phyloP scores from a whole-genome alignment of 2,888 invertebrate species.

The Bombylius discolor region DNA sequence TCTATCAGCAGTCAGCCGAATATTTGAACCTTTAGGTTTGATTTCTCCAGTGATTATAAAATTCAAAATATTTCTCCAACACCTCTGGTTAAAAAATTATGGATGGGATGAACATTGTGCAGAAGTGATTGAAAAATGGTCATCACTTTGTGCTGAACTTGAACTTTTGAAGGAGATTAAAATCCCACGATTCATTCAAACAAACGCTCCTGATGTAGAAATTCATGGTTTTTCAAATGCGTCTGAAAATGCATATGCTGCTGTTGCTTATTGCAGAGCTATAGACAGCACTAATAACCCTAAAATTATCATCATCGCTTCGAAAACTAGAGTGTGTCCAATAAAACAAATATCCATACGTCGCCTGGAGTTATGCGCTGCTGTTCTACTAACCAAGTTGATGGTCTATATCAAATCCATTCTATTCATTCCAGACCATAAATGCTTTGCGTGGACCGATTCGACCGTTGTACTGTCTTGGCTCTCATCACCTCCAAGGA shows the following conservation, averaged over 20 bases:
- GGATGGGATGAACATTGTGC: too few species aligned
- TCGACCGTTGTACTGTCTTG: constrained; percentile 16
- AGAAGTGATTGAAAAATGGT: too few species aligned
- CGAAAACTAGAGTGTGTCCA: constrained; percentile 12
- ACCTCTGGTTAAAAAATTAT: too few species aligned
- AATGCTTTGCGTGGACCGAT: constrained; percentile 13
- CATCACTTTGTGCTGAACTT: too few species aligned
- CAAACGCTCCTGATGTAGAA: neutral
- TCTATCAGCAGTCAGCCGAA: too few species aligned
- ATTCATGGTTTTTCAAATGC: neutral
- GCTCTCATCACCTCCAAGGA: constrained; percentile 13
- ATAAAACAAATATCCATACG: constrained; percentile 9
- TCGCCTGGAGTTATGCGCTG: constrained; percentile 13
- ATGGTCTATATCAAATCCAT: neutral
- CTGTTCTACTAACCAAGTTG: constrained; percentile 4
- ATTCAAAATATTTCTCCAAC: too few species aligned
- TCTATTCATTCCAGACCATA: neutral
- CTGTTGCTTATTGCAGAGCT: neutral
- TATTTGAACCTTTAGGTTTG: too few species aligned
- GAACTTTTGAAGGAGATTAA: too few species aligned
- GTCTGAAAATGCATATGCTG: neutral
- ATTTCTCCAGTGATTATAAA: too few species aligned
- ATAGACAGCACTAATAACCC: neutral
- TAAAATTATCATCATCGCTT: neutral
- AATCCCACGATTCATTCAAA: too few species aligned